Base-by-base conservation (phyloP, 2,797 vertebrate species). In the Intellagama lesueurii region DNA sequence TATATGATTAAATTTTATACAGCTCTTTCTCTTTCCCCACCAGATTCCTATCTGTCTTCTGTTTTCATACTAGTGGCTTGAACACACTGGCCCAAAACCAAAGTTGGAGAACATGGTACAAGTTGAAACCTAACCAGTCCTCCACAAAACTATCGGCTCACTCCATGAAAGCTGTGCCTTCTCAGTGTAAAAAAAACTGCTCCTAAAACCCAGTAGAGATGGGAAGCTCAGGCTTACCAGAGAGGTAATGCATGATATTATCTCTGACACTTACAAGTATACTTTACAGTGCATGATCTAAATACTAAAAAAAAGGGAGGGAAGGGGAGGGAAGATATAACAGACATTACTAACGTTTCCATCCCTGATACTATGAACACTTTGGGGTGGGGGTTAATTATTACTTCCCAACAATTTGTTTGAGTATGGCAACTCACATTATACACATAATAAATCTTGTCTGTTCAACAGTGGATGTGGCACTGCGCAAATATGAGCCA, bases 401-500 rank as follows among this genome's bases (percentile, higher is more conserved):
- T 79, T 64, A 87, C 75, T 75, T 85, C 83, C 80, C 81, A 86
- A 78, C 87, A 87, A 88, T 56, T 12, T 8, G 26, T 88, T 89
- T 47, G 49, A 88, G 85, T 79, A 56, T 12, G 6, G 24, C 69
- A 73, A 47, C 2, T 80, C 83, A 83, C 87, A 91, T 79, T 47
- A 76, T 12, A 35, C 44, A 60, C 83, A 83, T 7, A 40, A 88
- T 16, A 88, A 88, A 91, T 56, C 35, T 49, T 5, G 4, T 16
- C 66, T 66, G 30, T 90, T 83, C 92, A 93, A 92, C 77, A 69
- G 90, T 73, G 7, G 86, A 95, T 93, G 91, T 73, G 70, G 44
- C 32, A 92, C 35, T 32, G 4, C 2, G 7, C 17, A 91, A 85
- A 76, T 56, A 68, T 2, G 0, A 86, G 47, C 56, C 85, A 76